A percentile compares a stretch with the other conserved stretches of the same genome.
Conservation (phyloP, 2,113 vertebrate genomes). For the Onychorhynchus coronatus region DNA sequence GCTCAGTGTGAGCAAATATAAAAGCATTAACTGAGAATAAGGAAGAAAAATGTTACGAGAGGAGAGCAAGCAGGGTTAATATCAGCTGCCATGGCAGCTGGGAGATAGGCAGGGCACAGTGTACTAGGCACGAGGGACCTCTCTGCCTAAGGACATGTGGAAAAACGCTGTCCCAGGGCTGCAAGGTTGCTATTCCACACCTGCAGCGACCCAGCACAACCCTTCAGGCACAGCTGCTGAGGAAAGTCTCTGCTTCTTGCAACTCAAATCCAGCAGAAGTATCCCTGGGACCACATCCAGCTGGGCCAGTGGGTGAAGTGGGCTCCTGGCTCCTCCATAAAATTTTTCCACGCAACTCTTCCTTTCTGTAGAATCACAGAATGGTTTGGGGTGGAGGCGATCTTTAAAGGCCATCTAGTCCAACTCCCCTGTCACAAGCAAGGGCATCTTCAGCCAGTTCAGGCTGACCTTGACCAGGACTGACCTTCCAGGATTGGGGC, state of each 20-base stretch:
- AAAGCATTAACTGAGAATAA: neutral
- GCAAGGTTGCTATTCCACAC: neutral
- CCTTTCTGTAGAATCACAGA: neutral
- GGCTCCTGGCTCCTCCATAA: neutral
- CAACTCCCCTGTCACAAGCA: neutral
- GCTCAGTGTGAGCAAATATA: neutral
- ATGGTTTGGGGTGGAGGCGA: neutral
- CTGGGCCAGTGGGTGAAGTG: neutral
- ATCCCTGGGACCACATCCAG: neutral
- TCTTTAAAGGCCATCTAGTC: neutral
- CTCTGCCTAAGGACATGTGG: fast-evolving
- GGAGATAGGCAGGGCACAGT: neutral
- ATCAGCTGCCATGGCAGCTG: neutral
- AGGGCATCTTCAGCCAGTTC: neutral
- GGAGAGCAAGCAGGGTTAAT: neutral
- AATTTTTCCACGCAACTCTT: neutral
- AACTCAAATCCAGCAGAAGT: neutral
- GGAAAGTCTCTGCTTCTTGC: neutral
- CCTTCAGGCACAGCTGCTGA: neutral
- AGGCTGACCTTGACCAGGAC: neutral
- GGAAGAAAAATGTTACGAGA: neutral
- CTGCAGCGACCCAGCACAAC: neutral
- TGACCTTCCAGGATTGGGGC: neutral
- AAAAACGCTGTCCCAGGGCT: neutral
- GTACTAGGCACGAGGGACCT: neutral